Evolutionary conservation across 1,140 invertebrate species (phyloP), one percentile per base, ranked within the genome.

Genomic region (Orius insidiosus): DNA sequence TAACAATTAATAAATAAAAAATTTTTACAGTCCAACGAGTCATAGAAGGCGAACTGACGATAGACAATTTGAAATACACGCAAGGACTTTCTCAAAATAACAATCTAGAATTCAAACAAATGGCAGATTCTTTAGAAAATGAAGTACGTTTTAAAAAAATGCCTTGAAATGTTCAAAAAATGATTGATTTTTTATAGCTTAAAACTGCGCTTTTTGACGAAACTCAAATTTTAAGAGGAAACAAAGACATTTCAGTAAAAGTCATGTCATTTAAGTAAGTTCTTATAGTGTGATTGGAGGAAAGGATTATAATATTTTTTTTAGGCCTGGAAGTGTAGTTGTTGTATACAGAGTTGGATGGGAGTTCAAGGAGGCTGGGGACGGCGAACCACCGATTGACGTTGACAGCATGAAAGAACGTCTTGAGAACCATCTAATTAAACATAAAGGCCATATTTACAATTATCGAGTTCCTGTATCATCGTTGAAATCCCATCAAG

Each of bases 1-100:
- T 4, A 24, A 24, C 7, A 24, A 24, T 33, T 47, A 14, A 42
- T 49, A 38, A 10, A 16, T 35, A 46, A 38, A 38, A 13, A 48
- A 44, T 49, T 60, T 52, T 67, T 66, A 55, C 61, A 69, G 76
- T 81, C 48, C 74, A 78, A 45, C 63, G 70, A 56, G 72, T 72
- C 7, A 51, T 81, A 14, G 74, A 82, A 57, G 76, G 77, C 6
- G 66, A 72, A 56, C 54, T 82, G 9, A 72, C 60, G 38, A 67
- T 85, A 11, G 73, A 77, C 47, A 74, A 80, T 55, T 64, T 76
- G 45, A 60, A 71, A 35, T 82, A 71, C 59, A 63, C 66, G 13
- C 58, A 68, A 3, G 69, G 67, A 8, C 62, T 82, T 9, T 55
- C 61, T 31, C 63, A 79, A 55, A 61, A 63, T 8, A 72, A 74